Conservation (phyloP, 2,888 invertebrate genomes). For the Melieria picta region DNA sequence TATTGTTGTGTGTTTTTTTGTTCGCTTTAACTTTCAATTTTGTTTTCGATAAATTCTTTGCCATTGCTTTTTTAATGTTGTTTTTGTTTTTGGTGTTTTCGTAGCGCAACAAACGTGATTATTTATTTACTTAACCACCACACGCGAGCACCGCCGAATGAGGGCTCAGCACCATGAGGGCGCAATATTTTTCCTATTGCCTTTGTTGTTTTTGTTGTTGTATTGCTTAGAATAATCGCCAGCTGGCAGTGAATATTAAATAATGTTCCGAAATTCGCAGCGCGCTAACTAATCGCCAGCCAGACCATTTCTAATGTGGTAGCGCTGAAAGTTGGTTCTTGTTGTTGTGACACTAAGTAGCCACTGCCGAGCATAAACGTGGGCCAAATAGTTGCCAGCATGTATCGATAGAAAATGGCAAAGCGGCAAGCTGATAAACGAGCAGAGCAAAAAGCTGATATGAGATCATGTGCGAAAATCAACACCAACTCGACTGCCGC, state of each 20-base stretch:
- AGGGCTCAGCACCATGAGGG: too few species aligned
- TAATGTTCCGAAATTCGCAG: conserved; percentile 15
- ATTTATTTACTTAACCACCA: conserved; percentile 2
- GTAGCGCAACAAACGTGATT: conserved; percentile 2
- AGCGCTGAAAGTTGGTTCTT: not conserved
- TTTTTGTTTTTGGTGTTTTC: not conserved
- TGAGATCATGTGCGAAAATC: conserved; percentile 20
- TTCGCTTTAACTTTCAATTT: not conserved
- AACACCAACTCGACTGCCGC: too few species aligned
- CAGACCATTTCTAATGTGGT: not conserved
- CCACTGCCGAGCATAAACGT: not conserved
- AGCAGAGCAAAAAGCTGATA: not conserved
- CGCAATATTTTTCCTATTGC: not conserved
- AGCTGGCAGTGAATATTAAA: not conserved
- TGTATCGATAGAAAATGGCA: not conserved
- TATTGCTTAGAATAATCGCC: not conserved
- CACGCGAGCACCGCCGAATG: too few species aligned
- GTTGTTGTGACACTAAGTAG: not conserved
- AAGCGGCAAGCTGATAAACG: not conserved
- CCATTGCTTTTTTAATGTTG: not conserved
- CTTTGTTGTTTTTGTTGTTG: not conserved
- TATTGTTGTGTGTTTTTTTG: not conserved
- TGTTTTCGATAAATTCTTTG: not conserved
- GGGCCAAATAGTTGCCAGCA: not conserved
- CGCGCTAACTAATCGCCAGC: conserved; percentile 13